Conservation (phyloP, 1,140 invertebrate species). For the Diorhabda carinulata region DNA sequence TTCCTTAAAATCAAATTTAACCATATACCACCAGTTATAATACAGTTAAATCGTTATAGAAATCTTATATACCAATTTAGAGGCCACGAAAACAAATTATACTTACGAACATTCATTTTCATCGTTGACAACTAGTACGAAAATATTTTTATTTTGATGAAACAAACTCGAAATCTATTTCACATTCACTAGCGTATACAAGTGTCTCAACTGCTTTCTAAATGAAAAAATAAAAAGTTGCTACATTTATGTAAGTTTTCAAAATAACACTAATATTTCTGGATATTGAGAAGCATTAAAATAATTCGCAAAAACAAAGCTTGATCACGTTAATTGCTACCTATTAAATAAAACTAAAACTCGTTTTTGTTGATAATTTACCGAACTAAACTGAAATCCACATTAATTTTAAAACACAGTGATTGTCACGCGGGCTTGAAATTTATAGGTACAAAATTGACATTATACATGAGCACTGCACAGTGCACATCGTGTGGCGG, state of each 20-base stretch:
- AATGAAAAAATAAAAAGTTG: background rate
- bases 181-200: background rate
- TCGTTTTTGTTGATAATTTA: conserved; percentile 6
- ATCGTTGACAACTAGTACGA: conserved; percentile 32
- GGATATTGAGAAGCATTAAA: background rate
- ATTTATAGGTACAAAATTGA: conserved; percentile 23
- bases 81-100: background rate
- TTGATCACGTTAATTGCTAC: background rate
- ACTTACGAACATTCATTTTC: conserved; percentile 43
- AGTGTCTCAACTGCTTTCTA: background rate
- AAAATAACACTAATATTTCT: background rate
- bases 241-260: background rate
- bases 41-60: background rate
- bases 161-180: conserved; percentile 22
- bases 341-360: background rate
- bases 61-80: background rate
- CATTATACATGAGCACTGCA: no score
- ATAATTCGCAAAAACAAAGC: background rate
- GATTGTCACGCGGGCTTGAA: conserved; percentile 34
- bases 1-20: no score
- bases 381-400: no score
- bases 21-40: no score
- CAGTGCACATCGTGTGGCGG: no score
- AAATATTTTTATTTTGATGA: conserved; percentile 36
- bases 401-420: background rate